Conservation (phyloP, 2,888 invertebrate genomes). For the Gastracanthus pulcherrimus region DNA sequence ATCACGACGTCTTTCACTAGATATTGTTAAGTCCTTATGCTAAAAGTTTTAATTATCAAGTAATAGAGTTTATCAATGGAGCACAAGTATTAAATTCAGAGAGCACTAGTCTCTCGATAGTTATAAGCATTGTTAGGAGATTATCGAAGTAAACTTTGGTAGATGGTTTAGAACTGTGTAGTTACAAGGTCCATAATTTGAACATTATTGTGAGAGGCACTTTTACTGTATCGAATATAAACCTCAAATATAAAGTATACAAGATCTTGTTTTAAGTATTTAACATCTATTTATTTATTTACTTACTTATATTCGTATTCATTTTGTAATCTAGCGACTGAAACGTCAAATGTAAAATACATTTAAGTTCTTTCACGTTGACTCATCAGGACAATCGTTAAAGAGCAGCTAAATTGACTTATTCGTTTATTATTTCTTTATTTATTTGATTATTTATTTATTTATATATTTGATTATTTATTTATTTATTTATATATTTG, state of each 20-base stretch:
- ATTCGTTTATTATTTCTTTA: no score
- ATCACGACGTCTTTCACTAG: not conserved
- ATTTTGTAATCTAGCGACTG: no score
- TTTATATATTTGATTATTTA: no score
- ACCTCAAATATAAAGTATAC: not conserved
- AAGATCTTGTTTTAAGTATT: no score
- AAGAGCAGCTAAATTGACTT: no score
- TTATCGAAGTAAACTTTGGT: constrained; percentile 20
- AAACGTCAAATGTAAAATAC: no score
- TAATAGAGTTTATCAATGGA: constrained; percentile 23
- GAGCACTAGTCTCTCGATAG: not conserved
- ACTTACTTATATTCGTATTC: no score
- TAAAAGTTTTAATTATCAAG: constrained; percentile 25
- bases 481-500: no score
- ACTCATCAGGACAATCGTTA: no score
- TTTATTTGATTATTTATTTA: no score
- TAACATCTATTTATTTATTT: not conserved
- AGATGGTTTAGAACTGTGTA: not conserved
- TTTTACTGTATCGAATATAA: not conserved
- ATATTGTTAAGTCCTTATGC: not conserved
- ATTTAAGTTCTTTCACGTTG: no score
- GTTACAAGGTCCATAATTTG: not conserved
- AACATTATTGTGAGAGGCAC: not conserved
- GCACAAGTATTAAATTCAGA: not conserved
- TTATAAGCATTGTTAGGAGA: constrained; percentile 25